Evolutionary conservation across 1,140 invertebrate genomes (phyloP).

Genomic region (Linepithema humile): DNA sequence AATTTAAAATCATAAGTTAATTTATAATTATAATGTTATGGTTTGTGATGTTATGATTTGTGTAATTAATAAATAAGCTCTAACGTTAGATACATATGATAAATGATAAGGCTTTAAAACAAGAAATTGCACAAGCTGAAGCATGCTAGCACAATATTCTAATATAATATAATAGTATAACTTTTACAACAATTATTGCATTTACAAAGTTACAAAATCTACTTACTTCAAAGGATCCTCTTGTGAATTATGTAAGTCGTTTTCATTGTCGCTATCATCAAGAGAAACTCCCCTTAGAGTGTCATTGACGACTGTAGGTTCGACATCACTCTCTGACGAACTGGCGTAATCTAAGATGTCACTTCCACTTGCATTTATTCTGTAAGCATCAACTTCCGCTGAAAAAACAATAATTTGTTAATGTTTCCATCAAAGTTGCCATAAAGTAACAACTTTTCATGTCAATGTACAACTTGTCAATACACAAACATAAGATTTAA

Average conservation of each 20-base stretch:
- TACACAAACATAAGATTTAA: too few relatives aligned
- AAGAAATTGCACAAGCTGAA: constrained; percentile 73
- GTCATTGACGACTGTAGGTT: constrained; percentile 87
- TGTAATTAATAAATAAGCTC: not conserved
- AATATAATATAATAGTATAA: constrained; percentile 7
- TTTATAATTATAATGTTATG: too few relatives aligned
- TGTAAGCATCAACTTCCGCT: constrained; percentile 86
- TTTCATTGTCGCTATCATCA: constrained; percentile 91
- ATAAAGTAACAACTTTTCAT: not conserved
- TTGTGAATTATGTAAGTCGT: constrained; percentile 90
- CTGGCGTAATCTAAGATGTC: constrained; percentile 89
- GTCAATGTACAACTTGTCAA: too few relatives aligned
- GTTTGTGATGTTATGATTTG: too few relatives aligned
- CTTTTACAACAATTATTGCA: not conserved
- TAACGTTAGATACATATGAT: not conserved
- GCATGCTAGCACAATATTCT: constrained; percentile 73
- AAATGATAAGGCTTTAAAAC: not conserved
- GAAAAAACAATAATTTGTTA: constrained; percentile 67
- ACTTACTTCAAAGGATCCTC: constrained; percentile 91
- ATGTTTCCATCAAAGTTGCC: not conserved
- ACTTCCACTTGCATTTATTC: constrained; percentile 85
- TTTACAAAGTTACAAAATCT: not conserved
- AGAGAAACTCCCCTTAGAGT: constrained; percentile 88
- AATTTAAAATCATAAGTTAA: too few relatives aligned
- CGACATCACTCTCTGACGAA: constrained; percentile 90